Percentiles rank a stretch among this genome's conserved stretches.
Conservation (phyloP, 2,113 vertebrate species). For the Cyanistes caeruleus region DNA sequence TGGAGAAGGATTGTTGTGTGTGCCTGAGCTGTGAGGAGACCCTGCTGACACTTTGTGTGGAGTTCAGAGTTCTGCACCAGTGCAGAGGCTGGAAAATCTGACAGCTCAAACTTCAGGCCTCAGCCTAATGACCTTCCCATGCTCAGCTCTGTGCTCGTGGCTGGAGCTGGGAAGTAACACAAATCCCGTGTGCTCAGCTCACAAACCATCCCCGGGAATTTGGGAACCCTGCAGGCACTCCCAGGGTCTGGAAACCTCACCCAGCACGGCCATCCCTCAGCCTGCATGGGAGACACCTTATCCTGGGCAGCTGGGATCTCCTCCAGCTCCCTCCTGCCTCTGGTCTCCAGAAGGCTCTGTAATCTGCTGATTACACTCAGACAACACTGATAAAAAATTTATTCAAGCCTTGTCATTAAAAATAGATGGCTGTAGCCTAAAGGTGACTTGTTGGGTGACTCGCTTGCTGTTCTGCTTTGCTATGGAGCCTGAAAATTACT, state of each 20-base stretch:
- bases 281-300: not conserved
- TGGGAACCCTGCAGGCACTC: not conserved
- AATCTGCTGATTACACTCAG: not conserved
- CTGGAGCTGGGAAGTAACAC: not conserved
- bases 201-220: not conserved
- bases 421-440: not conserved
- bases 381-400: not conserved
- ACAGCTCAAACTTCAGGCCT: not conserved
- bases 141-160: not conserved
- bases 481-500: not conserved
- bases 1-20: not conserved
- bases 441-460: not conserved
- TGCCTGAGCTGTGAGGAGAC: not conserved
- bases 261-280: fast-evolving
- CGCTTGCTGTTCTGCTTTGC: not conserved
- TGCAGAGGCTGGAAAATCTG: fast-evolving
- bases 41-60: fast-evolving
- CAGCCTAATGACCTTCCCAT: not conserved
- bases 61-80: not conserved
- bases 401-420: not conserved
- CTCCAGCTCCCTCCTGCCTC: not conserved
- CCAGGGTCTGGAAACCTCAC: not conserved
- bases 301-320: not conserved
- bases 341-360: not conserved
- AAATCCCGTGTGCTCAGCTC: not conserved